Conservation (phyloP, 2,888 invertebrate genomes). For the Anagyrus pseudococci region DNA sequence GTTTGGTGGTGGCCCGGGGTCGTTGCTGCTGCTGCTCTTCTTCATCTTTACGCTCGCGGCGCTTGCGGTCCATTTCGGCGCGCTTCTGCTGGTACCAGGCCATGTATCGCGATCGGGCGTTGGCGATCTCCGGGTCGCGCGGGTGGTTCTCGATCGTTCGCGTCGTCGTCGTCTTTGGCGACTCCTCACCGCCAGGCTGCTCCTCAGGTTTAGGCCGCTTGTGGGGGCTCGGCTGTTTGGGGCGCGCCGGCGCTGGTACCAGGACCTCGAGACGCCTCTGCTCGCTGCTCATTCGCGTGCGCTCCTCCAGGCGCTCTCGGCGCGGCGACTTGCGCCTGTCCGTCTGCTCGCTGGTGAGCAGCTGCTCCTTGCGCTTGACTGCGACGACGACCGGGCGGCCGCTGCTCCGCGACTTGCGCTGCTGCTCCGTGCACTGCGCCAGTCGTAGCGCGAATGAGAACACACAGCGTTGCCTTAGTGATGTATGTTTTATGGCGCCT, state of each 20-base stretch:
- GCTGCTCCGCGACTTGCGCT: neutral
- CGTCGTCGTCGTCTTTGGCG: neutral
- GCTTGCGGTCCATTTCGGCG: conserved; percentile 52
- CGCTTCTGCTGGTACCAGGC: conserved; percentile 58
- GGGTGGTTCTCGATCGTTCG: conserved; percentile 11
- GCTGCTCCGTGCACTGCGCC: no score
- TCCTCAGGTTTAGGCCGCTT: neutral
- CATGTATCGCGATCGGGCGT: conserved; percentile 55
- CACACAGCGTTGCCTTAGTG: no score
- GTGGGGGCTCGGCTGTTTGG: conserved; percentile 28
- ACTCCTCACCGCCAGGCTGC: neutral
- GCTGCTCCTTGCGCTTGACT: conserved; percentile 21
- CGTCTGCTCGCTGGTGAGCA: neutral
- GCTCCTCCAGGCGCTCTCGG: neutral
- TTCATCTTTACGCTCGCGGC: conserved; percentile 28
- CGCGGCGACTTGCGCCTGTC: conserved; percentile 14
- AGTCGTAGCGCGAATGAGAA: no score
- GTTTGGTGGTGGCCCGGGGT: no score
- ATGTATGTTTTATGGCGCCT: conserved; percentile 11
- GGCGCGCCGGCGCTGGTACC: conserved; percentile 26
- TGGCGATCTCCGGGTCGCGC: conserved; percentile 42
- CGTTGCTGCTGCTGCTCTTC: conserved; percentile 32
- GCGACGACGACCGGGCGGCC: conserved; percentile 13
- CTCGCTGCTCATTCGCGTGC: neutral
- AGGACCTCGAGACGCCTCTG: conserved; percentile 3